Evolutionary conservation across 2,113 vertebrate species (phyloP), one percentile per base, ranked within the genome.

Genomic region (Chrysochloris asiatica): DNA sequence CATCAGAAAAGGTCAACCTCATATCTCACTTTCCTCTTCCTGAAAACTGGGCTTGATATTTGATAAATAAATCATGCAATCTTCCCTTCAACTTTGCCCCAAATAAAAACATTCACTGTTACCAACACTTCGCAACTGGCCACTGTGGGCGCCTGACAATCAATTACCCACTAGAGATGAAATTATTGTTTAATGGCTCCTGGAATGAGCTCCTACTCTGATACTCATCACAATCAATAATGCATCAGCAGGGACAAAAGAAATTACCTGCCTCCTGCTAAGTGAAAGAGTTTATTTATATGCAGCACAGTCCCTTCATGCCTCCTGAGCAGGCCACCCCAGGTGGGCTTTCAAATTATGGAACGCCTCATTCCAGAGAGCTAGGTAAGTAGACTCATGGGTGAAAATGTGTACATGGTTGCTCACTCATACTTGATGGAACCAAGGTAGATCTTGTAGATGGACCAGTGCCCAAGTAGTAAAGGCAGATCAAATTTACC

Each of bases 191-290:
- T 98, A 98, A 98, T 98, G 98, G 98, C 97, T 98, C 97, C 97
- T 98, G 97, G 97, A 98, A 97, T 97, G 97, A 97, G 96, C 97
- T 98, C 95, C 97, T 95, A 97, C 96, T 97, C 97, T 98, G 98
- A 98, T 97, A 98, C 98, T 98, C 98, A 98, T 98, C 97, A 98
- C 97, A 98, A 98, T 98, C 98, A 98, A 98, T 98, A 98, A 98
- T 98, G 97, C 98, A 98, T 98, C 98, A 98, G 97, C 96, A 77
- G 98, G 98, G 97, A 98, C 97, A 98, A 98, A 98, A 98, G 98
- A 98, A 98, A 98, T 98, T 98, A 98, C 97, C 97, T 97, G 97
- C 97, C 97, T 98, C 96, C 97, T 96, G 97, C 97, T 98, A 98
- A 98, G 98, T 97, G 97, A 98, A 89, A 96, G 97, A 96, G 97